Percentiles rank a stretch among this genome's conserved stretches.
Evolutionary conservation across 2,113 vertebrate genomes (phyloP).

Genomic region (Falco punctatus): DNA sequence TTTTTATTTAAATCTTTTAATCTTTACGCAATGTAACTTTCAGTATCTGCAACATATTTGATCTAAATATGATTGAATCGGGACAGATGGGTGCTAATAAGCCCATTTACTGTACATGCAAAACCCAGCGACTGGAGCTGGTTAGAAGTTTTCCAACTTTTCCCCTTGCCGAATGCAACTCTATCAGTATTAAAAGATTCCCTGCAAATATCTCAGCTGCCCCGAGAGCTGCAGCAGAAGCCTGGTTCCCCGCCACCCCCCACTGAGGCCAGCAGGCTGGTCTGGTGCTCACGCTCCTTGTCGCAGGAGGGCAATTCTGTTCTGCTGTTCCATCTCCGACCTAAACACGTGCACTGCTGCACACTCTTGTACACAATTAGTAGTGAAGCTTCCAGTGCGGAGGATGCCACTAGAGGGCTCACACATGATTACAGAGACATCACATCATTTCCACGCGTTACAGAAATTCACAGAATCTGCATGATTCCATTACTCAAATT

Average conservation of each 20-base stretch:
- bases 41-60: background rate
- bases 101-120: background rate
- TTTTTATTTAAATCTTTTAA: background rate
- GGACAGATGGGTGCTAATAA: background rate
- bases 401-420: slow-evolving; percentile 47
- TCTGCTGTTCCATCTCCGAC: background rate
- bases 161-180: background rate
- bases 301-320: too few relatives aligned
- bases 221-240: background rate
- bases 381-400: accelerated
- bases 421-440: background rate
- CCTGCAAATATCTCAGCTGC: too few relatives aligned
- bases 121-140: background rate
- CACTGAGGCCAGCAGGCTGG: accelerated
- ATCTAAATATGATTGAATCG: background rate
- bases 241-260: too few relatives aligned
- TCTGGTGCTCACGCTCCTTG: background rate
- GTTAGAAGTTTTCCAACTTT: background rate
- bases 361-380: background rate
- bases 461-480: background rate
- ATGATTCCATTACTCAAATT: background rate
- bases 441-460: background rate
- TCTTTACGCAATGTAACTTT: background rate
- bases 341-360: accelerated
- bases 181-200: background rate